phyloP scores from a whole-genome alignment of 2,113 vertebrate species.

The Hoplias malabaricus region DNA sequence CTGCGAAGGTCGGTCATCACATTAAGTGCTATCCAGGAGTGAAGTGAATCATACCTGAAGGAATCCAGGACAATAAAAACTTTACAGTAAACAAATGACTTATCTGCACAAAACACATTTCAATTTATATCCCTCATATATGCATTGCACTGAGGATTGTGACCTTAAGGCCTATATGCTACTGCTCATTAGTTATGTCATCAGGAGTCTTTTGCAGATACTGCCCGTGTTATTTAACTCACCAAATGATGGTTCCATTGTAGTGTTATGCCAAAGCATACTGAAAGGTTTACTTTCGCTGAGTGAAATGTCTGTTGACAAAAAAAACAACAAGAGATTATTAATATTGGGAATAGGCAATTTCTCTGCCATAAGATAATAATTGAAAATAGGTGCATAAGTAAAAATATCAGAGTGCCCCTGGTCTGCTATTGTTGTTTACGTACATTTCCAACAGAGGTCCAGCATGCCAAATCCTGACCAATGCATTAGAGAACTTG shows the following conservation, averaged over 20 bases:
- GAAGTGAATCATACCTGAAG: conserved; percentile 6
- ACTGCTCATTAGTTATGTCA: too few relatives aligned
- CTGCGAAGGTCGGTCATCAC: background rate
- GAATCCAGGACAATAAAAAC: background rate
- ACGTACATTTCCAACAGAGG: too few relatives aligned
- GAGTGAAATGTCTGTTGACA: background rate
- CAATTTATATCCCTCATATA: too few relatives aligned
- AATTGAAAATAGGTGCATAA: too few relatives aligned
- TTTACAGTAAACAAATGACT: background rate
- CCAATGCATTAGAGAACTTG: too few relatives aligned
- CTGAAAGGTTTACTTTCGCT: background rate
- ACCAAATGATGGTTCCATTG: background rate
- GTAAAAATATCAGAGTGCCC: too few relatives aligned
- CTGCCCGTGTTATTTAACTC: background rate
- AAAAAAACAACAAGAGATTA: background rate
- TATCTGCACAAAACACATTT: conserved; percentile 7
- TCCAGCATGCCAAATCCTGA: too few relatives aligned
- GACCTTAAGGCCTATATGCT: too few relatives aligned
- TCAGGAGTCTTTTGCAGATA: too few relatives aligned
- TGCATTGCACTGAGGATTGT: too few relatives aligned
- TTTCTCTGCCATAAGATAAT: too few relatives aligned
- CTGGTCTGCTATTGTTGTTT: too few relatives aligned
- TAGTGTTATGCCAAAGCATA: background rate
- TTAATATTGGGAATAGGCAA: background rate
- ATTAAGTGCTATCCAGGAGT: background rate